phyloP scores from a whole-genome alignment of 1,140 invertebrate genomes.

The Magallana ariakensis region DNA sequence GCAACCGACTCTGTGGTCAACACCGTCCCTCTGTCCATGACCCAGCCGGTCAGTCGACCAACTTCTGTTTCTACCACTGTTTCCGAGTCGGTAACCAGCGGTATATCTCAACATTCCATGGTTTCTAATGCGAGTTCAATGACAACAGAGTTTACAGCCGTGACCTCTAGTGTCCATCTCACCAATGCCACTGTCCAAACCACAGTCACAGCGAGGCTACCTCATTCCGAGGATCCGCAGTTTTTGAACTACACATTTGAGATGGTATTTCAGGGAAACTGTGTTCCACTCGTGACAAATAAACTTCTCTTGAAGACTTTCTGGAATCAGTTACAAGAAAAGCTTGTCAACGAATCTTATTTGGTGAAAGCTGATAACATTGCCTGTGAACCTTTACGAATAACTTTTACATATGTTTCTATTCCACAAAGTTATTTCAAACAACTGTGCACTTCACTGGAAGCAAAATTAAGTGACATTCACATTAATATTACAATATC shows the following conservation, averaged over 20 bases:
- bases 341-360: background rate
- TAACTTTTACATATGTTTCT: background rate
- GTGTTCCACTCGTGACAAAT: background rate
- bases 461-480: background rate
- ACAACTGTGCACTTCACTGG: background rate
- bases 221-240: background rate
- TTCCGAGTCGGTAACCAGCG: background rate
- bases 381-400: conserved; percentile 13
- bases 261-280: conserved; percentile 2
- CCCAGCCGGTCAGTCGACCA: background rate
- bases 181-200: background rate
- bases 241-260: background rate
- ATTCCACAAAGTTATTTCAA: background rate
- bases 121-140: background rate
- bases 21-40: too few relatives aligned
- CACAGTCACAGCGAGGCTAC: background rate
- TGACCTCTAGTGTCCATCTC: background rate
- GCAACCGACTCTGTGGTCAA: too few relatives aligned
- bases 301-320: background rate
- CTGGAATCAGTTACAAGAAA: background rate
- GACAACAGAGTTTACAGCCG: background rate
- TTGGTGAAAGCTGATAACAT: background rate
- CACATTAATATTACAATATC: background rate
- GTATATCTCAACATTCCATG: background rate
- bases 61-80: background rate